Evolutionary conservation across 2,888 invertebrate species (phyloP), one percentile per base, ranked within the genome.

Genomic region (Drosophila hamatofila): DNA sequence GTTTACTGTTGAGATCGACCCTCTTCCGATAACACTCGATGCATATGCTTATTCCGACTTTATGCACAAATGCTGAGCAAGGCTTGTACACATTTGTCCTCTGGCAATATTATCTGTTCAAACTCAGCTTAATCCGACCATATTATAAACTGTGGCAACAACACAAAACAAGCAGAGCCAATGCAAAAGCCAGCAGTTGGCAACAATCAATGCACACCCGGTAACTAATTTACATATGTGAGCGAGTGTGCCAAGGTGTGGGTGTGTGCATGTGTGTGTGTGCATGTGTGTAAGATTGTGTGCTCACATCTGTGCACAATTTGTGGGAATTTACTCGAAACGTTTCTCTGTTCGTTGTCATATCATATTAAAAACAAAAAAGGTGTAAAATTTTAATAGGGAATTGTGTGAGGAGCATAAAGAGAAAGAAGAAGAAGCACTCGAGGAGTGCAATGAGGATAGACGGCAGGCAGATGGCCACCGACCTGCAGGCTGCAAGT

Each of bases 161-260:
- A 21, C 56, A n/a, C 60, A 42, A 41, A 44, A 39, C 49, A 23
- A 12, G 33, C 39, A 72, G 21, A 42, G 51, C 48, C 48, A 44
- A 39, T 41, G 39, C 67, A 39, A 23, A 18, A 12, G 30, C 35
- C 33, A 63, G 35, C 72, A 59, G 64, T 54, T 63, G 66, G 61
- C 42, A 60, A 51, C 75, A 84, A 70, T 81, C 84, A 67, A 61
- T 73, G 81, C 73, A 68, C 72, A 72, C 12, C 51, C 57, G 70
- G 67, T 44, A 52, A 49, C 65, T 58, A 57, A 81, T 87, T 83
- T 87, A 59, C 88, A 83, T 87, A 80, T 63, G 48, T 59, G 30
- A 35, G 33, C 41, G 11, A 27, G 23, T 49, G 16, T 41, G 12
- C 27, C 8, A 37, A 23, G n/a, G 18, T 27, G 39, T 41, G 48